These are phyloP conservation scores for Tyrannus savana DNA, from an alignment of 2,113 vertebrate genomes.

Conservation along the genomic window DNA sequence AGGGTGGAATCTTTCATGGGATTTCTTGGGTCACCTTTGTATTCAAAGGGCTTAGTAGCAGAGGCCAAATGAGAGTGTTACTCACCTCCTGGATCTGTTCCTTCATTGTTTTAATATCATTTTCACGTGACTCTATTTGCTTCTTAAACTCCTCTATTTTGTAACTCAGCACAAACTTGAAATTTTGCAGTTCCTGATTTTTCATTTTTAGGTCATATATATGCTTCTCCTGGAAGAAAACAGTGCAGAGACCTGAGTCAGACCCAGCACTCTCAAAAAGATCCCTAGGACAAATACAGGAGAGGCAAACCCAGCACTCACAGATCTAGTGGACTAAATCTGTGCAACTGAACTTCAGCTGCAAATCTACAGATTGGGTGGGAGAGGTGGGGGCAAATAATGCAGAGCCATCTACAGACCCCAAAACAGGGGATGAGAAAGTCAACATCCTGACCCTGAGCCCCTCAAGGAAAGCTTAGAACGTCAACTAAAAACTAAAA, in stretches of 20 bases:
- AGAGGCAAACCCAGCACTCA: not conserved
- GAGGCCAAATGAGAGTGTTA: not conserved
- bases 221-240: conserved; percentile 80
- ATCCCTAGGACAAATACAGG: not conserved
- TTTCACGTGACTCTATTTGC: conserved; percentile 83
- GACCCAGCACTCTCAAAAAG: not conserved
- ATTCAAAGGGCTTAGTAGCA: not conserved
- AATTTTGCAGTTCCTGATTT: conserved; percentile 87
- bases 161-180: conserved; percentile 85
- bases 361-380: not conserved
- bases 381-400: not conserved
- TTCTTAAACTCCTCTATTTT: conserved; percentile 86
- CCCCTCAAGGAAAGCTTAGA: not conserved
- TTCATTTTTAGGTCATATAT: conserved; percentile 86
- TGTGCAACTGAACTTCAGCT: not conserved
- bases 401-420: not conserved
- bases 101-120: conserved; percentile 81
- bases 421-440: not conserved
- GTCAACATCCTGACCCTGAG: not conserved
- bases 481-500: not conserved
- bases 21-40: not conserved
- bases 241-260: not conserved
- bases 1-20: not conserved
- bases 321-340: not conserved
- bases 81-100: conserved; percentile 84